These are phyloP conservation scores for Dolomedes plantarius DNA, from an alignment of 2,888 invertebrate genomes.

Conservation along the genomic window DNA sequence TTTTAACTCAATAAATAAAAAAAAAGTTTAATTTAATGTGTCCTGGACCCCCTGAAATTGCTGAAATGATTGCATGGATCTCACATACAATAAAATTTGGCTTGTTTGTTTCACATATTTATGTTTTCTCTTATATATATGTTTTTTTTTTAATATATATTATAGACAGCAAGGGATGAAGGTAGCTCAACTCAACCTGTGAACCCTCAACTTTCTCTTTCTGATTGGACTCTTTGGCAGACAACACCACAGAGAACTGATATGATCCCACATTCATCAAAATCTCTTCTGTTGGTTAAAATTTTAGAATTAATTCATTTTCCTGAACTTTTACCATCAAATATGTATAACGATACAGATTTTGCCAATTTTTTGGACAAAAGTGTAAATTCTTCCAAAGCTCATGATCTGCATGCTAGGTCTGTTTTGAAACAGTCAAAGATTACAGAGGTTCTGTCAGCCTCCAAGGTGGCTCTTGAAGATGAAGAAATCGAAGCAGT, in stretches of 20 bases:
- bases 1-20: too few species aligned
- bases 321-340: not conserved
- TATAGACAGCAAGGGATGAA: too few species aligned
- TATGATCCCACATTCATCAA: constrained; percentile 43
- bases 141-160: too few species aligned
- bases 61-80: too few species aligned
- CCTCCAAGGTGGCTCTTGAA: not conserved
- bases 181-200: too few species aligned
- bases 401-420: not conserved
- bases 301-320: constrained; percentile 39
- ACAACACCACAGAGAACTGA: constrained; percentile 46
- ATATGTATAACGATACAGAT: not conserved
- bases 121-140: too few species aligned
- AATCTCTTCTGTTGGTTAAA: constrained; percentile 24
- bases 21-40: too few species aligned
- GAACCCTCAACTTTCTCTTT: constrained; percentile 35
- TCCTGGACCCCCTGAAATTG: too few species aligned
- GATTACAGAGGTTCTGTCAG: not conserved
- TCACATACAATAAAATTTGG: too few species aligned
- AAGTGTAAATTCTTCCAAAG: not conserved
- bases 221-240: constrained; percentile 59
- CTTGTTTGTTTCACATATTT: too few species aligned
- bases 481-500: not conserved
- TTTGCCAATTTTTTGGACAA: not conserved
- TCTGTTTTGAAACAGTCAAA: not conserved